Base-by-base conservation (phyloP, 2,113 vertebrate genomes). In the Dromiciops gliroides region DNA sequence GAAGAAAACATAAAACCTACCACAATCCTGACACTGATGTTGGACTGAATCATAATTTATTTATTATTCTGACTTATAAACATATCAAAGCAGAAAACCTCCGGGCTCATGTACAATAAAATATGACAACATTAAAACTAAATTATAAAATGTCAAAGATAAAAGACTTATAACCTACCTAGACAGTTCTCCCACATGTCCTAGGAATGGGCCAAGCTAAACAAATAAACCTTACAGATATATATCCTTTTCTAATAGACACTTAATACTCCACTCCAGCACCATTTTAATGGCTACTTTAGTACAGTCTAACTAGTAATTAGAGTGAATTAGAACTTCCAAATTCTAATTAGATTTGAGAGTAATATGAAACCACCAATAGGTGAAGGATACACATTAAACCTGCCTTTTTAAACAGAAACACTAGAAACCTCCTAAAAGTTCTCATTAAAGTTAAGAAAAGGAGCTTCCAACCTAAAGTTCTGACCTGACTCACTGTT, bases 21-120 rank as follows among this genome's bases (percentile, higher is more conserved):
- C 93, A 88, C 50, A 94, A 91, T 92, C 16, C 60, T 93, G 89
- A 95, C 53, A 95, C 95, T 95, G 95, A 49, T 94, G 93, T 75
- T 92, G 48, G 50, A 93, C 89, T 56, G 96, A 97, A 97, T 95
- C 89, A 95, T 96, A 90, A 96, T 95, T 96, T 98, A 97, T 97
- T 97, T 97, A 97, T 95, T 96, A 96, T 97, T 93, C 94, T 95
- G 89, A 95, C 94, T 97, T 96, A 97, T 95, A 97, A 98, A 97
- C 95, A 96, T 88, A 96, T 96, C 92, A 96, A 97, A 96, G 94
- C 89, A 53, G 51, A 95, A 97, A 95, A 96, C 93, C 97, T 97
- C 75, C 90, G 94, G 96, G 96, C 96, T 96, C 56, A 37, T 96
- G 92, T 94, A 96, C 96, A 96, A 92, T 97, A 96, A 97, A 95